Conservation (phyloP, 2,888 invertebrate genomes). For the Thelaira solivaga region DNA sequence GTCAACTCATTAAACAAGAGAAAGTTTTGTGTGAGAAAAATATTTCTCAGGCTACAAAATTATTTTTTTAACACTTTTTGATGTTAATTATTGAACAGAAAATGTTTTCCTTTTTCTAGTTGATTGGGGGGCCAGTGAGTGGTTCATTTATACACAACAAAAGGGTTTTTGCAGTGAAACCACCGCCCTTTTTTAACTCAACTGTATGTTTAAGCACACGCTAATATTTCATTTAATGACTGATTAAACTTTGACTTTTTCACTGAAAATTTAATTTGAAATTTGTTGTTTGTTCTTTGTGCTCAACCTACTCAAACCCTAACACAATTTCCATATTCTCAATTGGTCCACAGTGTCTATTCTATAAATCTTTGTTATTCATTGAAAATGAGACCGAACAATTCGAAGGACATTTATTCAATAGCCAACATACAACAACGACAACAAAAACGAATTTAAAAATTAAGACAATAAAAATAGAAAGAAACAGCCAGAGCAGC, state of each 20-base stretch:
- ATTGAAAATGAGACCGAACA: conserved; percentile 2
- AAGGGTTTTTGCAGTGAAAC: neutral
- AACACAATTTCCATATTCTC: neutral
- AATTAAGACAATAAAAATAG: neutral
- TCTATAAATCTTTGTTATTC: neutral
- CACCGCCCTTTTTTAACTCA: neutral
- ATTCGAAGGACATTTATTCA: conserved; percentile 68
- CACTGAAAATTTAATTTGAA: conserved; percentile 2
- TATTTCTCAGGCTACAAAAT: too few species aligned
- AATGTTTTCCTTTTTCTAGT: too few species aligned
- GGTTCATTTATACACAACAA: neutral
- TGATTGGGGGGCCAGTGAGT: too few species aligned
- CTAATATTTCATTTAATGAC: conserved; percentile 22
- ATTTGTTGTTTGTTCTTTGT: neutral
- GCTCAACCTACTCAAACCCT: neutral
- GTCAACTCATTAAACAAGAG: too few species aligned
- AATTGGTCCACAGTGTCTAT: neutral
- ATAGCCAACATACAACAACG: conserved; percentile 19
- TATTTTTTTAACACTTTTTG: too few species aligned
- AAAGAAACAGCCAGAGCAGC: neutral
- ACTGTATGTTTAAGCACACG: neutral
- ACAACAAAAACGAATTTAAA: conserved; percentile 23
- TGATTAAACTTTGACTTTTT: conserved; percentile 21
- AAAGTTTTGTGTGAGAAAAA: too few species aligned
- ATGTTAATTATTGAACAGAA: neutral